Conservation (phyloP, 2,797 vertebrate species). For the Acridotheres tristis region DNA sequence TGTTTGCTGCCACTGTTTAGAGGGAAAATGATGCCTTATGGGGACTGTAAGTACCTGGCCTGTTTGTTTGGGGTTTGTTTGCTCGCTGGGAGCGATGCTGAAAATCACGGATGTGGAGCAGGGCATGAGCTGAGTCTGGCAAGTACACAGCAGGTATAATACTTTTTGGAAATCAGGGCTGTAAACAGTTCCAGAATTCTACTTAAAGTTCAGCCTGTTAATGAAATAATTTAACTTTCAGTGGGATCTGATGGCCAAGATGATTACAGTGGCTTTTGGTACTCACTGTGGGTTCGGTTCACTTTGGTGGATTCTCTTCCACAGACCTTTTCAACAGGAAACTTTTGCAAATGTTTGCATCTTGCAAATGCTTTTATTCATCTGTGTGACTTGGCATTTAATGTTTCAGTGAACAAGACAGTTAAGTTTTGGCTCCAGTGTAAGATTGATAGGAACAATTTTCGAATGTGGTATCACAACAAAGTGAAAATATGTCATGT, state of each 20-base stretch:
- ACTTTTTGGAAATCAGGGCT: neutral
- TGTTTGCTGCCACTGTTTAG: conserved; percentile 61
- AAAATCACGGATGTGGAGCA: neutral
- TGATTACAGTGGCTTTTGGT: neutral
- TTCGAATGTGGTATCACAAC: conserved; percentile 76
- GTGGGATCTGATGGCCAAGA: neutral
- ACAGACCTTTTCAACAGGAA: neutral
- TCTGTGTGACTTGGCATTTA: conserved; percentile 70
- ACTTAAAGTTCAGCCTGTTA: neutral
- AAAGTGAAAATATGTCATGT: conserved; percentile 77
- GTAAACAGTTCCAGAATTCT: neutral
- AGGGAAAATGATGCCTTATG: conserved; percentile 64
- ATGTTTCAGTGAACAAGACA: conserved; percentile 75
- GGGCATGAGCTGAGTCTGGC: neutral
- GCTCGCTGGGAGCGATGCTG: neutral
- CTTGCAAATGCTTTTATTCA: conserved; percentile 63
- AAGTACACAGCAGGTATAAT: neutral
- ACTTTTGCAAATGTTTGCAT: conserved; percentile 28
- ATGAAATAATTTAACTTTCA: neutral
- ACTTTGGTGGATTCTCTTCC: neutral
- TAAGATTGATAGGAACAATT: conserved; percentile 79
- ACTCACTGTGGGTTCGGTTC: neutral
- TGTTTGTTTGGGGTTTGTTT: neutral
- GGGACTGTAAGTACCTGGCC: conserved; percentile 51
- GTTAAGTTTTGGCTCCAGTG: conserved; percentile 67